These are phyloP conservation scores for Ochropleura leucogaster DNA, from an alignment of 2,888 invertebrate species.

Conservation along the genomic window DNA sequence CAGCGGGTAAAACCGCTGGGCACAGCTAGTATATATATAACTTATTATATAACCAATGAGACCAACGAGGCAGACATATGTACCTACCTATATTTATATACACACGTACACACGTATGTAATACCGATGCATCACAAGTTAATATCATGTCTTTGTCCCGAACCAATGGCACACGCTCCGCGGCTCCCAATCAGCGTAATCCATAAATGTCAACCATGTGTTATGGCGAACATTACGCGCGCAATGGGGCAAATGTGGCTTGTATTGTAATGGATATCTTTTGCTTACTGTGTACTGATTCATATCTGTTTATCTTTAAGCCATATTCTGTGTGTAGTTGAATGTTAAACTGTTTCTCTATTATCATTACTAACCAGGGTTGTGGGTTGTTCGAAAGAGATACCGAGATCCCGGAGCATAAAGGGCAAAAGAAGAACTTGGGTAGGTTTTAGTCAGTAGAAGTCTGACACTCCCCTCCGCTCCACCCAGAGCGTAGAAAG, in stretches of 20 bases:
- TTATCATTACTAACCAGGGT: too few relatives aligned
- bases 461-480: too few relatives aligned
- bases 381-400: too few relatives aligned
- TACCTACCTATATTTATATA: too few relatives aligned
- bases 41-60: too few relatives aligned
- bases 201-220: slow-evolving; percentile 43
- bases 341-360: background rate
- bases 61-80: too few relatives aligned
- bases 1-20: too few relatives aligned
- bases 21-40: too few relatives aligned
- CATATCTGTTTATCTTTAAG: background rate
- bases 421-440: too few relatives aligned
- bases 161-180: slow-evolving; percentile 42
- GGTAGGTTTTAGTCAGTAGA: too few relatives aligned
- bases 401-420: too few relatives aligned
- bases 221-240: slow-evolving; percentile 23
- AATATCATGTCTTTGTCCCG: slow-evolving; percentile 36
- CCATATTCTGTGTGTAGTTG: background rate
- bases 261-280: slow-evolving; percentile 23
- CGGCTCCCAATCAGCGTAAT: slow-evolving; percentile 42
- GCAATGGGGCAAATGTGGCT: slow-evolving; percentile 5
- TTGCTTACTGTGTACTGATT: slow-evolving; percentile 8
- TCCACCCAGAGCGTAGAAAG: too few relatives aligned
- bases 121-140: slow-evolving; percentile 40
- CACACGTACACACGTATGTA: background rate